phyloP scores from a whole-genome alignment of 92 coral and sea anemone genomes.

The Nematostella vectensis region DNA sequence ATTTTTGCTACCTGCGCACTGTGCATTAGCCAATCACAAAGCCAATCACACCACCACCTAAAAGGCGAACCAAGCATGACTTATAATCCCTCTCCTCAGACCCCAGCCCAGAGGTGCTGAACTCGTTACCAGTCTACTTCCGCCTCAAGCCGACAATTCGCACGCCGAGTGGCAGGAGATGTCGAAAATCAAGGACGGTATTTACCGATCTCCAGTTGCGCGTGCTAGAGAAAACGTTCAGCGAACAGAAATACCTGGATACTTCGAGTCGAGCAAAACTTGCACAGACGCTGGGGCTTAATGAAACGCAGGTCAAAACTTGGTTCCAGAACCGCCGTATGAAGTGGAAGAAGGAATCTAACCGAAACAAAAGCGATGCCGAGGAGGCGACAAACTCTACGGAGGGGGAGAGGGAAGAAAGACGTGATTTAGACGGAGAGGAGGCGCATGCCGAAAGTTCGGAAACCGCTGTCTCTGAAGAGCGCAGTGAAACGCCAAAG shows the following conservation, averaged over 20 bases:
- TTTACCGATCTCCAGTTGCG: conserved; percentile 94
- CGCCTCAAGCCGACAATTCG: conserved; percentile 93
- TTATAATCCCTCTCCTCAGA: conserved; percentile 35
- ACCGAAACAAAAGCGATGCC: conserved; percentile 18
- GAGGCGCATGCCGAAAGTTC: conserved; percentile 3
- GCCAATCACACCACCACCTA: too few relatives aligned
- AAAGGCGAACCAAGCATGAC: too few relatives aligned
- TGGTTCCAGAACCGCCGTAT: conserved; percentile 72
- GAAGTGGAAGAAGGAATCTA: conserved; percentile 68
- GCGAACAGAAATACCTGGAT: conserved; percentile 93
- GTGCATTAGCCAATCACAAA: too few relatives aligned
- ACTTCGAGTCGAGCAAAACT: conserved; percentile 93
- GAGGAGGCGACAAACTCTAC: conserved; percentile 12
- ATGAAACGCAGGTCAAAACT: conserved; percentile 88
- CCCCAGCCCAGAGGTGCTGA: conserved; percentile 94
- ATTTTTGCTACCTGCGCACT: too few relatives aligned
- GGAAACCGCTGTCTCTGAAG: background rate
- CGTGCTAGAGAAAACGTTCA: conserved; percentile 87
- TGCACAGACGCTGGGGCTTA: conserved; percentile 94
- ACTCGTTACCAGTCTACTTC: conserved; percentile 93
- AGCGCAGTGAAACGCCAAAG: too few relatives aligned
- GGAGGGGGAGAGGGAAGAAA: conserved; percentile 3
- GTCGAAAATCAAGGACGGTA: conserved; percentile 96
- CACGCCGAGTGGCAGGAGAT: conserved; percentile 93
- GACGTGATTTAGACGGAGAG: conserved; percentile 1